Percentiles rank a stretch among this genome's conserved stretches.
Evolutionary conservation across 1,140 invertebrate genomes (phyloP).

Genomic region (Sitophilus oryzae): DNA sequence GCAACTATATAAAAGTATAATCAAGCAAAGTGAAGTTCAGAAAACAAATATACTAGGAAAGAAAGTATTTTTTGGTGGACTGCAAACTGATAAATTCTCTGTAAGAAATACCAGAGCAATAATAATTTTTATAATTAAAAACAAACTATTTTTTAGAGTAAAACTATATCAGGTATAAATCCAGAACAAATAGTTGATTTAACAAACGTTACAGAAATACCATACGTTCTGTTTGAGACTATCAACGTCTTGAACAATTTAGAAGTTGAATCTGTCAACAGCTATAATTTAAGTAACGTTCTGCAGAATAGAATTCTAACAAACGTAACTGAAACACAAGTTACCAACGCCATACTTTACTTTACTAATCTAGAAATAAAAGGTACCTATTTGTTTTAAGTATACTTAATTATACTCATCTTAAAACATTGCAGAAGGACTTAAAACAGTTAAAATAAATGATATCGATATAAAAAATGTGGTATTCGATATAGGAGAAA

Average conservation of each 20-base stretch:
- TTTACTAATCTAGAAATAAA: slow-evolving; percentile 29
- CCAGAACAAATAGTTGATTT: slow-evolving; percentile 33
- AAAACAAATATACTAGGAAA: slow-evolving; percentile 27
- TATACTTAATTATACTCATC: no score
- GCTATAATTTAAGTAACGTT: slow-evolving; percentile 30
- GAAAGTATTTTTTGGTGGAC: slow-evolving; percentile 36
- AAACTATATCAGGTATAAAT: slow-evolving; percentile 22
- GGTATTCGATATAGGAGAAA: slow-evolving; percentile 31
- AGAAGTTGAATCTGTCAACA: slow-evolving; percentile 29
- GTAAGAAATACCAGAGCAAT: no score
- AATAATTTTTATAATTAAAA: slow-evolving; percentile 1
- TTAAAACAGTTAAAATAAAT: slow-evolving; percentile 29
- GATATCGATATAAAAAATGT: slow-evolving; percentile 31
- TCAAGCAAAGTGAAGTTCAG: slow-evolving; percentile 25
- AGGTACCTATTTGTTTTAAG: slow-evolving; percentile 27
- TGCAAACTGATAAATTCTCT: slow-evolving; percentile 30
- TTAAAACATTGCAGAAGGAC: slow-evolving; percentile 18
- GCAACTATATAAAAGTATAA: slow-evolving; percentile 26
- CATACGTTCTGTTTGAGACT: slow-evolving; percentile 31
- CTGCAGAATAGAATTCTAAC: slow-evolving; percentile 30
- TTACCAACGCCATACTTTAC: slow-evolving; percentile 31
- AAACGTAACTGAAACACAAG: slow-evolving; percentile 26
- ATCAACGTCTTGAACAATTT: slow-evolving; percentile 29
- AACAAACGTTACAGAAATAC: slow-evolving; percentile 21
- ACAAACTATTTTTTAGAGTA: slow-evolving; percentile 24